A percentile compares a stretch with the other conserved stretches of the same genome.
These are phyloP conservation scores for Puma concolor DNA, from an alignment of 2,113 vertebrate species.

Conservation along the genomic window DNA sequence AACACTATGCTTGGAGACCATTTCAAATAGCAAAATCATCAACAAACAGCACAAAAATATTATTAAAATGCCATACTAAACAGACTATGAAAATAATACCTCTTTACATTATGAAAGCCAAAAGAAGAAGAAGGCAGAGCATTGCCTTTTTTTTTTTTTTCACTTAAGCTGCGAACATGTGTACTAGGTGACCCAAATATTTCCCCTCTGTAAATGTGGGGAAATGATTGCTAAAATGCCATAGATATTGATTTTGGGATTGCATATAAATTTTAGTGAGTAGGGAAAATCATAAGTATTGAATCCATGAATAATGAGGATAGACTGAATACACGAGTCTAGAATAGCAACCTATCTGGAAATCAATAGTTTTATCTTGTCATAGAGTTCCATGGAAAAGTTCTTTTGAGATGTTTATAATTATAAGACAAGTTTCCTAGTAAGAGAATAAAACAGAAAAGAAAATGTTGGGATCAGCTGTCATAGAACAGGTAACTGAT, in stretches of 20 bases:
- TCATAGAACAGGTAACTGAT: background rate
- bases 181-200: background rate
- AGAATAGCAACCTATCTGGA: background rate
- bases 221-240: background rate
- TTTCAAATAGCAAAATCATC: background rate
- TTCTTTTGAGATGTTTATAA: background rate
- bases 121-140: background rate
- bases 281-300: background rate
- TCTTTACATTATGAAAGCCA: background rate
- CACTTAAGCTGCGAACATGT: background rate
- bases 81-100: background rate
- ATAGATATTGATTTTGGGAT: background rate
- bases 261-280: background rate
- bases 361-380: background rate
- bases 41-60: background rate
- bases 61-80: background rate
- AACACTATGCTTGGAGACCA: background rate
- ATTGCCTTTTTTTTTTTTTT: background rate
- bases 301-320: background rate
- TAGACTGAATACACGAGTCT: background rate
- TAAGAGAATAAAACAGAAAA: background rate
- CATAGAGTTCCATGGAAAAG: background rate
- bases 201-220: background rate
- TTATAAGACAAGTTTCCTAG: background rate
- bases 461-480: background rate